Conservation (phyloP, 2,888 invertebrate genomes). For the Agriopis marginaria region DNA sequence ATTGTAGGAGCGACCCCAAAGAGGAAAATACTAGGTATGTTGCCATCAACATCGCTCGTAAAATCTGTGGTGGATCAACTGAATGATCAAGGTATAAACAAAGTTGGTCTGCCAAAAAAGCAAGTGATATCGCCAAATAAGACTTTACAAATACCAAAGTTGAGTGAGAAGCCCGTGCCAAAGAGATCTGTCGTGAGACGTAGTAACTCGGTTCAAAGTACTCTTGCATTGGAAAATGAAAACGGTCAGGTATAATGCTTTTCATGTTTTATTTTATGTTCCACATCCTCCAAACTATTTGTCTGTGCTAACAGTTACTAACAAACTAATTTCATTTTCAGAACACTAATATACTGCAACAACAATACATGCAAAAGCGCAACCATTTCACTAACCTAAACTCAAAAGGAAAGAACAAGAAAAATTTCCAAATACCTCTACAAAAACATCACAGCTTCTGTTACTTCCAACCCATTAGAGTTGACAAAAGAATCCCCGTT, state of each 20-base stretch:
- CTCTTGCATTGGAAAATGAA: slow-evolving; percentile 66
- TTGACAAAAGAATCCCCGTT: slow-evolving; percentile 84
- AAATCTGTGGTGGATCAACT: slow-evolving; percentile 77
- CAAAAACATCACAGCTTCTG: slow-evolving; percentile 89
- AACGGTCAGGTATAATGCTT: slow-evolving; percentile 80
- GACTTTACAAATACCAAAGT: slow-evolving; percentile 83
- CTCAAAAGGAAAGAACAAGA: slow-evolving; percentile 85
- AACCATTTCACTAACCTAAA: slow-evolving; percentile 85
- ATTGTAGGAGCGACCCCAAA: slow-evolving; percentile 81
- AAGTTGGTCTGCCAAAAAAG: slow-evolving; percentile 74
- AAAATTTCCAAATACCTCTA: slow-evolving; percentile 88
- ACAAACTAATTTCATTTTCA: slow-evolving; percentile 82
- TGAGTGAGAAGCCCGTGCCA: slow-evolving; percentile 81
- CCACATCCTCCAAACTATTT: slow-evolving; percentile 30
- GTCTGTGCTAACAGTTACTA: slow-evolving; percentile 55
- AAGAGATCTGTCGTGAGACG: slow-evolving; percentile 76
- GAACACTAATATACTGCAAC: slow-evolving; percentile 87
- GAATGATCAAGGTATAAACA: slow-evolving; percentile 75
- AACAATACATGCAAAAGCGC: slow-evolving; percentile 86
- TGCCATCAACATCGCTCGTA: slow-evolving; percentile 79
- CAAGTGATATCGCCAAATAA: slow-evolving; percentile 80
- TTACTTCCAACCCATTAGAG: slow-evolving; percentile 88
- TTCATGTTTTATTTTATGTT: slow-evolving; percentile 55
- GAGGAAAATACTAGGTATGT: slow-evolving; percentile 63
- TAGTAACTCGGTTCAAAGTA: slow-evolving; percentile 79